Conservation (phyloP, 2,113 vertebrate genomes). For the Nannobrachium achirus region DNA sequence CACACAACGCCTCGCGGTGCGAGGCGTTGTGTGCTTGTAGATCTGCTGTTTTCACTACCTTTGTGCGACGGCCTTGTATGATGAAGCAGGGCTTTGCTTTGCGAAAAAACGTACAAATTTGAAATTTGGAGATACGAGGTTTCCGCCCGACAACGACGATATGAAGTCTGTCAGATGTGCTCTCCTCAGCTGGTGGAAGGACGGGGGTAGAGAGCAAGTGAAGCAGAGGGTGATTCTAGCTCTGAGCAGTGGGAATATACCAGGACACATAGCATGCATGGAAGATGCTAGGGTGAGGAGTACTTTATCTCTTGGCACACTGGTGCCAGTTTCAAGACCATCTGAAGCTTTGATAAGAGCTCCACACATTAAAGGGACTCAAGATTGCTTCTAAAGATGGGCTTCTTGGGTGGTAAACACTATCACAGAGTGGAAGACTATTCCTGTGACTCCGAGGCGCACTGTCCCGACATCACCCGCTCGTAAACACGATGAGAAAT, state of each 20-base stretch:
- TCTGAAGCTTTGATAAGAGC: constrained; percentile 53
- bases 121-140: too few relatives aligned
- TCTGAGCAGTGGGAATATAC: constrained; percentile 54
- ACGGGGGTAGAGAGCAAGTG: constrained; percentile 49
- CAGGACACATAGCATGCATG: constrained; percentile 33
- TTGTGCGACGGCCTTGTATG: too few relatives aligned
- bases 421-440: constrained; percentile 53
- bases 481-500: constrained; percentile 19
- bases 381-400: constrained; percentile 33
- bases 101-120: too few relatives aligned
- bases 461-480: constrained; percentile 37
- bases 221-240: constrained; percentile 68
- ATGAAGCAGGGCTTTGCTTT: too few relatives aligned
- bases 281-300: constrained; percentile 26
- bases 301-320: constrained; percentile 52
- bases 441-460: constrained; percentile 31
- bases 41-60: too few relatives aligned
- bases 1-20: too few relatives aligned
- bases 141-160: too few relatives aligned
- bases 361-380: constrained; percentile 61
- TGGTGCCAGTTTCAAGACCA: constrained; percentile 45
- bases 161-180: constrained; percentile 59
- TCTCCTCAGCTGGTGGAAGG: constrained; percentile 60
- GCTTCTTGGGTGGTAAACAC: constrained; percentile 56
- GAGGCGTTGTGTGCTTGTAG: too few relatives aligned